Base-by-base conservation (phyloP, 2,888 invertebrate genomes). In the Scaptodrosophila latifasciaeformis region DNA sequence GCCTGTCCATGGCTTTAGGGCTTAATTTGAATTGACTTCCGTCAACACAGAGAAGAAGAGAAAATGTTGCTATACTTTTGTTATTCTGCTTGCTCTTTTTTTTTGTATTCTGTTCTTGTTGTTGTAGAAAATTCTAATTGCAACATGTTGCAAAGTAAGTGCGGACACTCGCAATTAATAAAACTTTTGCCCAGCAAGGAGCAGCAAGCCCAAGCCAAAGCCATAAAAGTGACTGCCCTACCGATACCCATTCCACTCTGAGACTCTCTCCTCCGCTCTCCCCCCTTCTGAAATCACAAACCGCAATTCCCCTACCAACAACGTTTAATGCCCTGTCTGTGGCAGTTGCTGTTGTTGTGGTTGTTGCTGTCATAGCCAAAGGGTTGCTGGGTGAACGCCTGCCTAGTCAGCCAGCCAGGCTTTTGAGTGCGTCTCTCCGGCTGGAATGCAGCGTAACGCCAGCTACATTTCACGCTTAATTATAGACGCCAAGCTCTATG, bases 401-500 rank as follows among this genome's bases (percentile, higher is more conserved):
- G n/a, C n/a, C 46, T 34, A 40, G 30, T 48, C 49, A 52, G 63
- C 34, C 61, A 51, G 39, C 42, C 39, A 40, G 27, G 40, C 39
- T n/a, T n/a, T n/a, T n/a, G n/a, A n/a, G n/a, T n/a, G n/a, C n/a
- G n/a, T n/a, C n/a, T n/a, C n/a, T 39, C 39, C 19, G 19, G 10
- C 21, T n/a, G 70, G 74, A 76, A 75, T 75, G 74, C 77, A 65
- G 68, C 68, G 74, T 67, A 75, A 80, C 72, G 77, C 71, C 76
- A 75, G 75, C 69, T 75, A 77, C 75, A 80, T 78, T 77, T 81
- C 78, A 80, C 68, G 81, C 79, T 76, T 81, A 81, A 81, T 81
- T 81, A 81, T 81, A 81, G 80, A 80, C 81, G 80, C 78, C 77
- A 68, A 62, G 62, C 64, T 66, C 70, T 75, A 70, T 67, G 71